Base-by-base conservation (phyloP, 2,113 vertebrate genomes). In the Diphyllodes magnificus region DNA sequence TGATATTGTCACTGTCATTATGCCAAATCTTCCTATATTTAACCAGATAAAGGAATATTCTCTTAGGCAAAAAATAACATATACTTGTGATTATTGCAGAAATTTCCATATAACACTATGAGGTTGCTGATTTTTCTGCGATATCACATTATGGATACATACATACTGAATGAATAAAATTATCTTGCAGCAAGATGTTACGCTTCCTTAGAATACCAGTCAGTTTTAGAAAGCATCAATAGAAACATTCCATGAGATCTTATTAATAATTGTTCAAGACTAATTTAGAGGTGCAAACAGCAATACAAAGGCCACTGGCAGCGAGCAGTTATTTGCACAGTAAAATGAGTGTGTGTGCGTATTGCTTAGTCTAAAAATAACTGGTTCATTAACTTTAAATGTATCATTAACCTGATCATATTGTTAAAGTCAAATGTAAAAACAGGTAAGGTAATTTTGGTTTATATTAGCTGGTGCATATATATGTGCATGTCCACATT, bases 291-390 rank as follows among this genome's bases (percentile, higher is more conserved):
- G 44, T 87, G 45, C 25, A 93, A 94, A 83, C 16, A 80, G 40
- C 56, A 61, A 69, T 53, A 65, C 27, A 94, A 93, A 87, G 44
- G 42, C 59, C 66, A 40, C 9, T n/a, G 80, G 80, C 27, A 70
- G 22, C 0, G 0, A 64, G 28, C 11, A 54, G 76, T 71, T 95
- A 95, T 81, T 96, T 97, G 71, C 73, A 93, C 63, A 92, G 45
- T 54, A 78, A 86, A 95, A 83, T 64, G 30, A 82, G 15, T 45
- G 16, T 50, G 10, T 87, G n/a, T 69, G 23, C 56, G 44, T 50
- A 68, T 75, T 91, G 61, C 77, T 89, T 87, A 85, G 56, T 85
- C 44, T 95, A 93, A 97, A 97, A 96, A 91, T 72, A 95, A 91
- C 90, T 88, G 23, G 37, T 80, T 95, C 40, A 51, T 96, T 96